Base-by-base conservation (phyloP, 2,113 vertebrate genomes). In the Nibea albiflora region DNA sequence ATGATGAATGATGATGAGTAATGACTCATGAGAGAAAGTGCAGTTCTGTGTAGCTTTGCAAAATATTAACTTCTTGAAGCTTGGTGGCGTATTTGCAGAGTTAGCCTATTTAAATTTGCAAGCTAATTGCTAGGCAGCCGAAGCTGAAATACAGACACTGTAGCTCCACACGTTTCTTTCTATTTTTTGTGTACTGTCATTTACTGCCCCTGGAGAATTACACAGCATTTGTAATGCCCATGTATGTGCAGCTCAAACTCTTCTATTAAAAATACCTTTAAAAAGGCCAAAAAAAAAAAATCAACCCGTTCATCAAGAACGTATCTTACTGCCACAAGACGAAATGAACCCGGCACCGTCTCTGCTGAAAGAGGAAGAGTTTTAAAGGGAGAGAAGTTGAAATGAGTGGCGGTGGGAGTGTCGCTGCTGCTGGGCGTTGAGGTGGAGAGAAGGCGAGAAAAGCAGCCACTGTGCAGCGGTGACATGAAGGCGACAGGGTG, bases 401-500 rank as follows among this genome's bases (percentile, higher is more conserved):
- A 1, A 63, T 58, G 79, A 71, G 85, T 71, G 73, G 62, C 10
- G 10, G 81, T 46, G 44, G 72, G 83, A 3, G 80, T 64, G 61
- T 5, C 52, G 0, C 42, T 17, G 19, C 72, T 76, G 74, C 28
- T 0, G 76, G 74, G 72, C 66, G 17, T 54, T 88, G 83, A 84
- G 53, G 64, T 83, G 88, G 78, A 83, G 28, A 53, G 76, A 85
- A n/a, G 65, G 78, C 71, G 76, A 92, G 85, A 91, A 89, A 57
- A 61, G 49, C 83, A 73, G 68, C 83, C 74, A 67, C 73, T 65
- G 68, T 88, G 85, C 78, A 73, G 81, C 78, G 15, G 63, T 83
- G 86, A 91, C 68, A n/a, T 63, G 85, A 65, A 64, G 85, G 86
- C 77, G 86, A 92, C 88, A 89, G 88, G 87, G 67, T 83, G 84